Base-by-base conservation (phyloP, 2,113 vertebrate species). In the Anolis carolinensis region DNA sequence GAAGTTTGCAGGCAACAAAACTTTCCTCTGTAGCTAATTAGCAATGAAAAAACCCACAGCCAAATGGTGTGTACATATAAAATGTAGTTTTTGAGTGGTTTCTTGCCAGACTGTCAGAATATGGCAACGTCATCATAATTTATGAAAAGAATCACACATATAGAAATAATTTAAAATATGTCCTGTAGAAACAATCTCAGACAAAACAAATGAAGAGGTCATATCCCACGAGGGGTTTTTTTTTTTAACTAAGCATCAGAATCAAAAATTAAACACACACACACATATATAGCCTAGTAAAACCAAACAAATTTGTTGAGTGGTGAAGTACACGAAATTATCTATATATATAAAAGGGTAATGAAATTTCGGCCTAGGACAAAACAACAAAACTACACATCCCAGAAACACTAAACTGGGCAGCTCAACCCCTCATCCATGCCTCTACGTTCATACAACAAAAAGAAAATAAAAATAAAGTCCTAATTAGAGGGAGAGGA, bases 141-240 rank as follows among this genome's bases (percentile, higher is more conserved):
- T 78, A 59, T n/a, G 50, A 85, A 82, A 82, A 67, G 34, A 30
- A 32, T 80, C n/a, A 55, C 30, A 65, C 81, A 79, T 68, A 44
- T 1, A 7, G 62, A 76, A 59, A 5, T 7, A 87, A 50, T 55
- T 75, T 9, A 68, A 32, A 74, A 80, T 20, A n/a, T 44, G 55
- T 89, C 18, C 23, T 0, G 3, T 0, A 65, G 30, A 76, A 67
- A 16, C 25, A 80, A 78, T 9, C 23, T 7, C 70, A 90, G 23
- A 4, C 90, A 86, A 80, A 78, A 1, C 39, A 50, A 83, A 32
- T 30, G 50, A 1, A 25, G 14, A 63, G 77, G 2, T 0, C 3
- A 21, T 36, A 83, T 1, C 48, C 44, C 18, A 32, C 0, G 44
- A 86, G 23, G 1, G n/a, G n/a, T n/a, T n/a, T n/a, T n/a, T n/a